Conservation (phyloP, 2,888 invertebrate genomes). For the Apodemia zela region DNA sequence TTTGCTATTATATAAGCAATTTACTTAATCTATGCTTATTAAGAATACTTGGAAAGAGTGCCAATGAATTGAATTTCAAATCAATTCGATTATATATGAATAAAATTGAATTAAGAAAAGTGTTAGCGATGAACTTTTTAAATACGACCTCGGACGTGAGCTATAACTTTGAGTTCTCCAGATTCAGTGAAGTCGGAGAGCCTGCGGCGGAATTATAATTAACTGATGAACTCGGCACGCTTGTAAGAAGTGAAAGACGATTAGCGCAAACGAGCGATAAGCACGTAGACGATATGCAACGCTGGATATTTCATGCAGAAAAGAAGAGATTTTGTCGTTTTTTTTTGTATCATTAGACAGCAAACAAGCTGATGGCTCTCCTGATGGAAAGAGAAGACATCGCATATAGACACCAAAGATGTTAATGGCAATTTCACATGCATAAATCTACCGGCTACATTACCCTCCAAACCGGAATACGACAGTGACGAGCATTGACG, state of each 20-base stretch:
- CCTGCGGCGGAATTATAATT: conserved; percentile 56
- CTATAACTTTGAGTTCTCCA: conserved; percentile 30
- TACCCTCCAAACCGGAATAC: too few relatives aligned
- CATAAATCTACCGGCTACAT: too few relatives aligned
- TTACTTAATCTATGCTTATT: background rate
- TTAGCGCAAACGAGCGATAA: background rate
- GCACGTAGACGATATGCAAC: background rate
- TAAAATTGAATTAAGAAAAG: conserved; percentile 27
- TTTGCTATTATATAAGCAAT: too few relatives aligned
- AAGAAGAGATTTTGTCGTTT: too few relatives aligned
- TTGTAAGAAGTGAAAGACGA: conserved; percentile 28
- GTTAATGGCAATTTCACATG: too few relatives aligned
- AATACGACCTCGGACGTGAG: conserved; percentile 6
- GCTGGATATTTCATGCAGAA: background rate
- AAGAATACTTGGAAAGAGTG: background rate
- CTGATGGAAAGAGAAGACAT: too few relatives aligned
- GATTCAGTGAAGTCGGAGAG: conserved; percentile 33
- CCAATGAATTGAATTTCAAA: background rate
- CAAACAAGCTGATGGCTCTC: too few relatives aligned
- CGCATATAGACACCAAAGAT: too few relatives aligned
- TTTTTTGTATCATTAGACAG: too few relatives aligned
- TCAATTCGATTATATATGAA: background rate
- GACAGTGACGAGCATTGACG: too few relatives aligned
- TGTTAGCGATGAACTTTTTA: conserved; percentile 37
- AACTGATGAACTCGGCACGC: conserved; percentile 42